Conservation (phyloP, 2,113 vertebrate genomes). For the Cheilinus undulatus region DNA sequence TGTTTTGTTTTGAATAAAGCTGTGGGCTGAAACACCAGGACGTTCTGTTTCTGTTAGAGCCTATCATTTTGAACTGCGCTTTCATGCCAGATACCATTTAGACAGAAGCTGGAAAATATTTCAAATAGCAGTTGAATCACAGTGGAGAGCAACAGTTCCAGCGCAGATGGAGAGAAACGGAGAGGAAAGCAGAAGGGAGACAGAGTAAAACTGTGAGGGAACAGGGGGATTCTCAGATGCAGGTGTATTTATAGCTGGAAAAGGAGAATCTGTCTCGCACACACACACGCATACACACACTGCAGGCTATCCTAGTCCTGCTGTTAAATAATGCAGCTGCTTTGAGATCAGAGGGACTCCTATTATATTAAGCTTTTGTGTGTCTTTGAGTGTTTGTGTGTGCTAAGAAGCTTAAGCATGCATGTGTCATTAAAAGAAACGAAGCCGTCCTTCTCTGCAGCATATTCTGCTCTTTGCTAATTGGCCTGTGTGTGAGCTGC, state of each 20-base stretch:
- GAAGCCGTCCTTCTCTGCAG: neutral
- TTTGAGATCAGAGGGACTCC: constrained; percentile 72
- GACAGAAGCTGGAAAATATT: constrained; percentile 23
- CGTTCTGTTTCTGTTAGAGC: neutral
- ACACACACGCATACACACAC: constrained; percentile 46
- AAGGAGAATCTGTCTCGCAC: constrained; percentile 21
- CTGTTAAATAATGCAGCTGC: constrained; percentile 79
- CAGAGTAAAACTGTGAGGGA: constrained; percentile 35
- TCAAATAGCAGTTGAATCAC: constrained; percentile 31
- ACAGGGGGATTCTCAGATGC: constrained; percentile 68
- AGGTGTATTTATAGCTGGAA: constrained; percentile 77
- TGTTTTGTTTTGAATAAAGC: constrained; percentile 36
- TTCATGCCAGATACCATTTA: constrained; percentile 36
- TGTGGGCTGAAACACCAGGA: constrained; percentile 15
- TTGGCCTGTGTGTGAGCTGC: neutral
- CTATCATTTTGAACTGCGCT: constrained; percentile 7
- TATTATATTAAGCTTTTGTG: constrained; percentile 59
- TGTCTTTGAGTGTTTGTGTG: constrained; percentile 9
- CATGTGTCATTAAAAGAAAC: constrained; percentile 41
- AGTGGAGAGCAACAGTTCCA: constrained; percentile 12
- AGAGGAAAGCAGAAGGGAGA: constrained; percentile 19
- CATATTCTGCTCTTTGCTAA: constrained; percentile 11
- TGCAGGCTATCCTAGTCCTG: constrained; percentile 69
- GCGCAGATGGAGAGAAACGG: constrained; percentile 30
- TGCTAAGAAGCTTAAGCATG: constrained; percentile 14